Evolutionary conservation across 2,113 vertebrate genomes (phyloP).

Genomic region (Lontra canadensis): DNA sequence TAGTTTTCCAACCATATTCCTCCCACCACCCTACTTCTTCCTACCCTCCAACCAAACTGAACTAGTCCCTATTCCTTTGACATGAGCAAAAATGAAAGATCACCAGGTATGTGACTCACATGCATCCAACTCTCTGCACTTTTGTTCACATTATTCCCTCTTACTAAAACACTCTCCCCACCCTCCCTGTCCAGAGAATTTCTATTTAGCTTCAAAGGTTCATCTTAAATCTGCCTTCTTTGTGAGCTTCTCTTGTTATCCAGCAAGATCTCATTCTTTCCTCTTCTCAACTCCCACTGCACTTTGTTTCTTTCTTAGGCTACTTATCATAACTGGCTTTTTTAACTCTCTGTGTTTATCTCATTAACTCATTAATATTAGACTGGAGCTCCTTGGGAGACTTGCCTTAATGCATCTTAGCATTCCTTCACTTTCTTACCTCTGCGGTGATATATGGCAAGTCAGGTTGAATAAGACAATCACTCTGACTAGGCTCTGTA

Average conservation of each 20-base stretch:
- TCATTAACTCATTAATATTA: background rate
- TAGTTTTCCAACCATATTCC: background rate
- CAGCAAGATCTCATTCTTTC: background rate
- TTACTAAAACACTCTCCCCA: no score
- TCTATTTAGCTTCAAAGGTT: background rate
- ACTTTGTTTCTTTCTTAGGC: background rate
- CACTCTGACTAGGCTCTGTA: background rate
- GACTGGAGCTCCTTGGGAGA: background rate
- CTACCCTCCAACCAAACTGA: background rate
- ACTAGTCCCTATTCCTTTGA: background rate
- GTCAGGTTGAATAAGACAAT: background rate
- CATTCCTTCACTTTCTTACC: background rate
- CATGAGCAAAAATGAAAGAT: background rate
- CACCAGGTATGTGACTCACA: background rate
- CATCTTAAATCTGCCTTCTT: background rate
- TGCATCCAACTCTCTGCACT: background rate
- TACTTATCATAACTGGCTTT: background rate
- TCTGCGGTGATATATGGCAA: background rate
- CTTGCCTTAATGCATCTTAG: background rate
- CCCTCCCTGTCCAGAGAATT: background rate
- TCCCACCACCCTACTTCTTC: background rate
- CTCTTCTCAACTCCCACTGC: background rate
- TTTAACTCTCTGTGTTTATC: background rate
- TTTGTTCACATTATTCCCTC: background rate
- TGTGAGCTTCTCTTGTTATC: background rate